Evolutionary conservation across 2,113 vertebrate species (phyloP).

Genomic region (Egretta garzetta): DNA sequence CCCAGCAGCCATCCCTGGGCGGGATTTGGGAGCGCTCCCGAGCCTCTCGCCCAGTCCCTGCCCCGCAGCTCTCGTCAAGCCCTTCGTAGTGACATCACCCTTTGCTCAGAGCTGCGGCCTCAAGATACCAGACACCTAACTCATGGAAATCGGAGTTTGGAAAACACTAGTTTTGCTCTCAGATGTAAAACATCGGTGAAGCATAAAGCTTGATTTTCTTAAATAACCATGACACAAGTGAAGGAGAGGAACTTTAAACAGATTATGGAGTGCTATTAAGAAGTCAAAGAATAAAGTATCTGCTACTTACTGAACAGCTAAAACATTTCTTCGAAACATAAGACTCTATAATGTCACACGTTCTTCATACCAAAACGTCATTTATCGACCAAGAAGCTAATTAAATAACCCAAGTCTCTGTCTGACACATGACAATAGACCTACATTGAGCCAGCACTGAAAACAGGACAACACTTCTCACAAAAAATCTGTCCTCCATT

Average conservation of each 20-base stretch:
- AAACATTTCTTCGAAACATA: not conserved
- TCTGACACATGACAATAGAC: not conserved
- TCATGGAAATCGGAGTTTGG: not conserved
- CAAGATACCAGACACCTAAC: not conserved
- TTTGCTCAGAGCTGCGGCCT: not conserved
- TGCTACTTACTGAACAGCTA: not conserved
- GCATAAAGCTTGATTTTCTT: not conserved
- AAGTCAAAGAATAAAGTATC: not conserved
- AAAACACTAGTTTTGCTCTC: not conserved
- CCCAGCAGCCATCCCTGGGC: rapidly evolving
- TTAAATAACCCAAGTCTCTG: not conserved
- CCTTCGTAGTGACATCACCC: not conserved
- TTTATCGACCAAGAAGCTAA: not conserved
- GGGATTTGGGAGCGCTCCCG: not conserved
- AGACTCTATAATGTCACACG: not conserved
- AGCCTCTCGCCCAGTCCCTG: not conserved
- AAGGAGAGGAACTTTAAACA: not conserved
- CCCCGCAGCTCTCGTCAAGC: not conserved
- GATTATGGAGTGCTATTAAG: not conserved
- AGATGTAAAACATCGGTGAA: not conserved
- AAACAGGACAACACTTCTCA: not conserved
- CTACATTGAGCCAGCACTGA: not conserved
- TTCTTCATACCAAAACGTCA: not conserved
- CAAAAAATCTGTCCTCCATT: not conserved
- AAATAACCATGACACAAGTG: not conserved